Evolutionary conservation across 1,140 invertebrate genomes (phyloP), one percentile per base, ranked within the genome.

Genomic region (Plectrocnemia conspersa): DNA sequence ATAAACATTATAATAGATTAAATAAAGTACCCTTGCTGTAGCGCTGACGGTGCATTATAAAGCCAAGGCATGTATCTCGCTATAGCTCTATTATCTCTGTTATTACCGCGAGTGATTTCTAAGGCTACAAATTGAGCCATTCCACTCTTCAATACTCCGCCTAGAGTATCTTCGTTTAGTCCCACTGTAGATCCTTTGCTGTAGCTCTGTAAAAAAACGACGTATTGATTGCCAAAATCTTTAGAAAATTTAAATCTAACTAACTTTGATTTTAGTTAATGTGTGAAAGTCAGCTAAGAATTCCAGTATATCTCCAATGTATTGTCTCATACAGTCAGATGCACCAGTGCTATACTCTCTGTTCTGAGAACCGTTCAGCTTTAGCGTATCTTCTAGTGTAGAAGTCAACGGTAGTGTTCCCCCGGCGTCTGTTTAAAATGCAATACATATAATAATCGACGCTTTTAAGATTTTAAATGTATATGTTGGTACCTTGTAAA

Each of bases 271-370:
- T 80, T 97, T 98, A 49, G 87, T 93, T 35, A 98, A 80, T 0
- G 95, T 93, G 66, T 99, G 94, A 63, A 98, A 89, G 71, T 99
- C 97, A 9, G 90, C 85, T 56, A 99, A 79, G 68, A 99, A 97
- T 45, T 99, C 96, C 11, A 98, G 77, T 47, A 93, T 86, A 71
- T 99, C 97, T n/a, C 82, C 82, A 5, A 98, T 77, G 67, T 97
- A 89, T 55, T 88, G 88, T 44, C 89, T 78, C 81, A 98, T 86
- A 66, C 91, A 94, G 70, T 99, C 97, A 0, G 90, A 86, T 2
- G 91, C 87, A 65, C 88, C 91, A 0, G 91, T 95, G 57, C 85
- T 88, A 46, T 88, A 79, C 54, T 73, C 73, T 2, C 52, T 27
- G 56, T 58, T 62, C 27, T 58, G 41, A 10, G 47, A 21, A 4